Evolutionary conservation across 2,797 vertebrate species (phyloP), one percentile per base, ranked within the genome.

Genomic region (Onychomys arenicola): DNA sequence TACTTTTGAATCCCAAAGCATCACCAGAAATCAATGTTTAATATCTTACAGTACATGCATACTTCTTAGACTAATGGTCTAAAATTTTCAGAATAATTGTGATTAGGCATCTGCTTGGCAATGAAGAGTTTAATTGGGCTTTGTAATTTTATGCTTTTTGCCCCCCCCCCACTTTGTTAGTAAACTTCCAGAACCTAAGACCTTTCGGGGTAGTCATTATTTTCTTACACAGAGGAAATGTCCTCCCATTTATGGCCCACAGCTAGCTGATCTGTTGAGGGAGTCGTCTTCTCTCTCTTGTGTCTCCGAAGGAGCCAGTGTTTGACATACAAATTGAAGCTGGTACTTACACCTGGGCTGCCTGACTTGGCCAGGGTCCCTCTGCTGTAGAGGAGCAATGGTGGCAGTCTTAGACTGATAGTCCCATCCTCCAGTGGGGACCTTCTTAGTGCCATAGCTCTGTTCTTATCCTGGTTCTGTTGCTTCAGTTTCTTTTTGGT

Each of bases 1-100:
- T 80, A 82, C 71, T 21, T 94, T 94, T 83, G 90, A 92, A 97
- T 90, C 87, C 92, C 65, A 93, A 98, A 69, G 46, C 78, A 87
- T 96, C 83, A 91, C 29, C 40, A 92, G 59, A 90, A 94, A 88
- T 94, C 49, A n/a, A 9, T 73, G n/a, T 88, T 27, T 55, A 59
- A 6, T 59, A 57, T 40, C 21, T 75, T 12, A n/a, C 21, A 63
- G 21, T 52, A 27, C n/a, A 6, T 25, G 14, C 1, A 12, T 13
- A 46, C 17, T 90, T 59, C 71, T 78, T 61, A 71, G 40, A 61
- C 55, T 59, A 69, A 2, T 88, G 19, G 4, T 46, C 5, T n/a
- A 5, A 7, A 59, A 5, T 82, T 34, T 76, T 10, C 55, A 65
- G 49, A 91, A 55, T 75, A 34, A 52, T 37, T 89, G n/a, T 88